These are phyloP conservation scores for Phortica magna DNA, from an alignment of 2,888 invertebrate species.

Conservation along the genomic window DNA sequence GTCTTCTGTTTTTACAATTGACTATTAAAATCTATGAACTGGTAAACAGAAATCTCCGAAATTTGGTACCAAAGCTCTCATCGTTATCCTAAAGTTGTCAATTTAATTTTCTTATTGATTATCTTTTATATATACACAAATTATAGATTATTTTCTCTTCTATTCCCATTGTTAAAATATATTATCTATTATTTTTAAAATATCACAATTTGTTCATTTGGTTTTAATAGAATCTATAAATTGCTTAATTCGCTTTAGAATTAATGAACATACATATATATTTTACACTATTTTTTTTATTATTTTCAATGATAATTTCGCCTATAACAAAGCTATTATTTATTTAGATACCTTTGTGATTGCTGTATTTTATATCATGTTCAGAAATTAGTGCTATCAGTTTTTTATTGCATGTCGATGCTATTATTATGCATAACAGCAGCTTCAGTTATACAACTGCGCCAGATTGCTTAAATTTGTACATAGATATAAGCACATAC, in stretches of 20 bases:
- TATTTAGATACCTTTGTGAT: neutral
- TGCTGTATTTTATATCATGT: constrained; percentile 2
- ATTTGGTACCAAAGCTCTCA: too few relatives aligned
- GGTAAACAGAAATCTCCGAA: too few relatives aligned
- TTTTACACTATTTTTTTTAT: constrained; percentile 4
- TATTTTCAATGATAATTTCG: neutral
- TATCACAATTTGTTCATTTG: neutral
- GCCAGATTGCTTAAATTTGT: neutral
- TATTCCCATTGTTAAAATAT: too few relatives aligned
- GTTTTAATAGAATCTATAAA: neutral
- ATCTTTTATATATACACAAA: too few relatives aligned
- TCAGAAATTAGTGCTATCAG: constrained; percentile 14
- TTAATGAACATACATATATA: too few relatives aligned
- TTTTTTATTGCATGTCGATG: constrained; percentile 15
- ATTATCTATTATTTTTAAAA: too few relatives aligned
- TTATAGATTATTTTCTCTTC: too few relatives aligned
- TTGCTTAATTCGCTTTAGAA: too few relatives aligned
- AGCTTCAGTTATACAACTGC: neutral
- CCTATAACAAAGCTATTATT: neutral
- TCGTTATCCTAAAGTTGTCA: too few relatives aligned
- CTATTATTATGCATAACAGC: constrained; percentile 24
- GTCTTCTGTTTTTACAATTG: too few relatives aligned
- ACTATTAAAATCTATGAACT: too few relatives aligned
- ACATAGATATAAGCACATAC: constrained; percentile 13
- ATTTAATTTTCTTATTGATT: too few relatives aligned